A percentile compares a stretch with the other conserved stretches of the same genome.
phyloP scores from a whole-genome alignment of 2,797 vertebrate genomes.

The Choloepus didactylus region DNA sequence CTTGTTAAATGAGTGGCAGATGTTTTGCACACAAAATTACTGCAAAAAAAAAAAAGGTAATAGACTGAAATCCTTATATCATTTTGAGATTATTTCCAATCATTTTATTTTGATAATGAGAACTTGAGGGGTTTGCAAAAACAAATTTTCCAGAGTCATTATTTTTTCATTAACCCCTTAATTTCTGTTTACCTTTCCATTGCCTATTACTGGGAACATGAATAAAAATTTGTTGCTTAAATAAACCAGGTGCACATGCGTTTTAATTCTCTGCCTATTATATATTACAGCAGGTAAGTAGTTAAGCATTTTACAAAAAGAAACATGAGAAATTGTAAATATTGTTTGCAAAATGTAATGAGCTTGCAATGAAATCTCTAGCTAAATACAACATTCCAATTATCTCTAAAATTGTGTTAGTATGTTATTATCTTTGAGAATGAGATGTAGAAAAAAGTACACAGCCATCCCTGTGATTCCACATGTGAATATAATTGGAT shows the following conservation, averaged over 20 bases:
- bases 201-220: conserved; percentile 7
- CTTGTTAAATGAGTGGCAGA: background rate
- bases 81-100: conserved; percentile 34
- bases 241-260: conserved; percentile 54
- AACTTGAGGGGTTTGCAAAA: conserved; percentile 38
- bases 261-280: conserved; percentile 43
- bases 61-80: background rate
- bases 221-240: conserved; percentile 60
- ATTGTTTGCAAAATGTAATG: conserved; percentile 75
- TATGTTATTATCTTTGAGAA: conserved; percentile 65
- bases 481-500: conserved; percentile 33
- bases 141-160: conserved; percentile 17
- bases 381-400: conserved; percentile 67
- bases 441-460: conserved; percentile 1
- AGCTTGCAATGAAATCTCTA: conserved; percentile 72
- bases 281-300: conserved; percentile 49
- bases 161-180: conserved; percentile 64
- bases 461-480: conserved; percentile 42
- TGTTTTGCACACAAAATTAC: background rate
- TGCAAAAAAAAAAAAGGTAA: background rate
- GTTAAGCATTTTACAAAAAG: conserved; percentile 71
- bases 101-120: conserved; percentile 56
- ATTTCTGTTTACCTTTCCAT: conserved; percentile 60
- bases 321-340: conserved; percentile 72
- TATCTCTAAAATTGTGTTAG: conserved; percentile 71